Base-by-base conservation (phyloP, 1,140 invertebrate genomes). In the Orchesella cincta region DNA sequence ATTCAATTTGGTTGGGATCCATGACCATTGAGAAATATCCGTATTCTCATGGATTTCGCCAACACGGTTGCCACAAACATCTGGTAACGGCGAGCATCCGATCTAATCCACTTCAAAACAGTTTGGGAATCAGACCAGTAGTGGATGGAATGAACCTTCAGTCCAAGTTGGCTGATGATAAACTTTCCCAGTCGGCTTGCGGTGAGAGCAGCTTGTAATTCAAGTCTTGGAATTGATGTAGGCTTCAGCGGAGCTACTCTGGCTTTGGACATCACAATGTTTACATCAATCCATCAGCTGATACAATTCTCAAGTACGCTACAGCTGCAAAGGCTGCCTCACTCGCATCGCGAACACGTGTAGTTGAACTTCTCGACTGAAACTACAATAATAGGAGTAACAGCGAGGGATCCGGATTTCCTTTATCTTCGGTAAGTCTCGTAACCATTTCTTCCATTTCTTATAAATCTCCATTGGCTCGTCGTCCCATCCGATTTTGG, bases 161-260 rank as follows among this genome's bases (percentile, higher is more conserved):
- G 5, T 3, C 33, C 62, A 1, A 67, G 62, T 12, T 29, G 8
- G 8, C 5, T n/a, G 3, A 31, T 5, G 31, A 77, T 54, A 20
- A 36, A 31, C 23, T 62, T 57, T 29, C 81, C 62, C 26, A 67
- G 2, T 29, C 62, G 29, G 1, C 79, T 79, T 1, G 82, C 84
- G 14, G 85, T 34, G 0, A 85, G 67, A 1, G 85, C 85, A 5
- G 84, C 86, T 72, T 85, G 80, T 0, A 87, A 80, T 76, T 87
- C 85, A 2, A 87, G 76, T 36, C 84, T 80, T 0, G 86, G 85
- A 23, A 87, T 84, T 0, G 84, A 83, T 28, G 84, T 70, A 0
- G 76, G 70, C 75, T 83, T 84, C 5, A 85, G 26, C 12, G 86
- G 85, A 0, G 83, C 74, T 0, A 85, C 82, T 73, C 83, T 80